A percentile compares a stretch with the other conserved stretches of the same genome.
These are phyloP conservation scores for Drosophila koepferae DNA, from an alignment of 2,888 invertebrate genomes.

Conservation along the genomic window DNA sequence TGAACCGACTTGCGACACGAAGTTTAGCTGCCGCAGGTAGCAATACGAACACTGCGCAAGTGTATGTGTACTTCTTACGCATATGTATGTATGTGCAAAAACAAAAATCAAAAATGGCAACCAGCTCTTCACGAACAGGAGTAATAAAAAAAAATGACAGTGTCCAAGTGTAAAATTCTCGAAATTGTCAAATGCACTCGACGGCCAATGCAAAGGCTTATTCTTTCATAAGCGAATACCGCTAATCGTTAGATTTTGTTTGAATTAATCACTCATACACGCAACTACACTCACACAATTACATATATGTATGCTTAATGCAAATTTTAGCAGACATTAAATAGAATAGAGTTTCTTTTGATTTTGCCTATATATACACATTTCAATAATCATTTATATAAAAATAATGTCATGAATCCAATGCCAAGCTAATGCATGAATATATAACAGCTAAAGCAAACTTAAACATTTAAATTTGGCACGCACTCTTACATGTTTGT, in stretches of 20 bases:
- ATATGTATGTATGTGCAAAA: not conserved
- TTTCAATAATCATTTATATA: too few relatives aligned
- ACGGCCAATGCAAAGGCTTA: not conserved
- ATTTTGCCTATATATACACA: not conserved
- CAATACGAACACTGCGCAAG: not conserved
- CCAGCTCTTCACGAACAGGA: not conserved
- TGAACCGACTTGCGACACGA: not conserved
- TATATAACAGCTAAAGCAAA: not conserved
- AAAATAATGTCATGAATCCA: not conserved
- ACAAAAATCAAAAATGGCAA: constrained; percentile 3
- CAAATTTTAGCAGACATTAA: not conserved
- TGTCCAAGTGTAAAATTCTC: not conserved
- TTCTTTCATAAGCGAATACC: not conserved
- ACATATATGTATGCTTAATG: too few relatives aligned
- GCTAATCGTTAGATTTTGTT: constrained; percentile 36
- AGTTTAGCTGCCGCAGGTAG: not conserved
- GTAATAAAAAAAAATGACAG: not conserved
- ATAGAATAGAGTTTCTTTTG: not conserved
- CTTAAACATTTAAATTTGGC: constrained; percentile 1
- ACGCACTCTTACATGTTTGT: constrained; percentile 8
- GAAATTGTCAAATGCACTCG: not conserved
- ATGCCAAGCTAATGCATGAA: not conserved
- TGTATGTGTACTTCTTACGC: constrained; percentile 1
- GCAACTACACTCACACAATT: not conserved
- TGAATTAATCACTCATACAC: constrained; percentile 22